These are phyloP conservation scores for Nicator chloris DNA, from an alignment of 2,113 vertebrate species.

Conservation along the genomic window DNA sequence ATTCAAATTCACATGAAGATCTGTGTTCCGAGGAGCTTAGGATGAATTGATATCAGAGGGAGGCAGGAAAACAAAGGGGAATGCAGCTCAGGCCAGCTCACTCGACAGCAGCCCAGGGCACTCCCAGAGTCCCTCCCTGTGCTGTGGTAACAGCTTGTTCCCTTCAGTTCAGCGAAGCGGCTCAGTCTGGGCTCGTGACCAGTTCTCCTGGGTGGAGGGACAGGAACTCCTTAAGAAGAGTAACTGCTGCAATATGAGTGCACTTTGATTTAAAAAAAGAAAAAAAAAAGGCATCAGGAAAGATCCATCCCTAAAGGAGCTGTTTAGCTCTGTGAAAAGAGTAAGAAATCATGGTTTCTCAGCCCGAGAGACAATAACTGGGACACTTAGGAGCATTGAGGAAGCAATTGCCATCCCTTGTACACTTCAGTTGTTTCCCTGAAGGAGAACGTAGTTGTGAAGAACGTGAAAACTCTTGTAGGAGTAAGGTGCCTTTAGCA, in stretches of 20 bases:
- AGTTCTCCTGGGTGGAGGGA: slow-evolving; percentile 7
- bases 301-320: background rate
- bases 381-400: accelerated
- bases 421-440: background rate
- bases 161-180: background rate
- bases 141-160: slow-evolving; percentile 32
- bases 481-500: background rate
- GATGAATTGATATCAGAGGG: background rate
- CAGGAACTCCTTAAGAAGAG: background rate
- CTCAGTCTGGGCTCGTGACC: slow-evolving; percentile 21
- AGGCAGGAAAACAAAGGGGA: background rate
- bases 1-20: background rate
- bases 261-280: background rate
- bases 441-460: background rate
- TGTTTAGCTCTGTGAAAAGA: background rate
- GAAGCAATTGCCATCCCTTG: background rate
- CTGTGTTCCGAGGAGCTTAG: background rate
- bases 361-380: background rate
- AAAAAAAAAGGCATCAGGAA: background rate
- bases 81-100: background rate
- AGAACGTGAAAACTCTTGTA: background rate
- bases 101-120: background rate
- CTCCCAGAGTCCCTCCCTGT: slow-evolving; percentile 23
- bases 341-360: background rate
- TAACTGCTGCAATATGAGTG: background rate